Conservation (phyloP, 2,113 vertebrate species). For the Alligator mississippiensis region DNA sequence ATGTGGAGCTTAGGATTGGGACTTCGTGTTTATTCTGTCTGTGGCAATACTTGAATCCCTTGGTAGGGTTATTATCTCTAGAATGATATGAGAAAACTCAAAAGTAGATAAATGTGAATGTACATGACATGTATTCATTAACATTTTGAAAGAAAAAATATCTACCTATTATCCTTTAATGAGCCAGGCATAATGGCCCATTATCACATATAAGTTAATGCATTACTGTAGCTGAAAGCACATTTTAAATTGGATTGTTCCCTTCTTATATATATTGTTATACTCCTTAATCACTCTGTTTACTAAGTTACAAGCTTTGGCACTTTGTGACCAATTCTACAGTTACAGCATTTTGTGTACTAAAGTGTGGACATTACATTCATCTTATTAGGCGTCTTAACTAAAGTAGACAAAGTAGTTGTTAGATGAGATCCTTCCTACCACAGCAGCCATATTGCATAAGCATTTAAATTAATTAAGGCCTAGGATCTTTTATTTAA, state of each 20-base stretch:
- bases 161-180: background rate
- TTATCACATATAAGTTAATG: background rate
- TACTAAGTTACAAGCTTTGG: background rate
- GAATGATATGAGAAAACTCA: background rate
- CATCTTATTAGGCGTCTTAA: background rate
- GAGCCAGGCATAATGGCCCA: background rate
- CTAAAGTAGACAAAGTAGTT: background rate
- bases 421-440: background rate
- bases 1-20: background rate
- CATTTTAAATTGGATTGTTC: background rate
- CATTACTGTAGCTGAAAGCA: background rate
- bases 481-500: slow-evolving; percentile 19
- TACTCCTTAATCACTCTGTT: background rate
- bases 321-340: background rate
- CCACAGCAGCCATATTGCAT: background rate
- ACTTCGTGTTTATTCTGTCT: background rate
- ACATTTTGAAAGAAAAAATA: background rate
- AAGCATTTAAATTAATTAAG: slow-evolving; percentile 31
- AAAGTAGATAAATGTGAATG: background rate
- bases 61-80: background rate
- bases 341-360: background rate
- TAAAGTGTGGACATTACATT: background rate
- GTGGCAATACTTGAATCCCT: background rate
- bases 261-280: background rate
- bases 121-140: background rate